Conservation (phyloP, 1,140 invertebrate species). For the Mercenaria mercenaria region DNA sequence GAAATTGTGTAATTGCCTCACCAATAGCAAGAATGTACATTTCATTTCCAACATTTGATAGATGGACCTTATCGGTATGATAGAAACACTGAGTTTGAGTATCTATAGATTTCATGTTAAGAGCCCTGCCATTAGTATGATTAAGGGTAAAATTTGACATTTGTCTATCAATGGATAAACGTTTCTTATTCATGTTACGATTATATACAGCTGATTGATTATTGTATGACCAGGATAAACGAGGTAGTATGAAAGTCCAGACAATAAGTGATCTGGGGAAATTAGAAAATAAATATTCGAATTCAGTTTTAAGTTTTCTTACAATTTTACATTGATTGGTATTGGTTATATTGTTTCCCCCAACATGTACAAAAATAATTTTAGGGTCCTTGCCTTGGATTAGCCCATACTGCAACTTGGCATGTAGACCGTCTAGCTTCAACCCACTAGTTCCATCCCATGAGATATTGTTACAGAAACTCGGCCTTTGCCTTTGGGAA, state of each 20-base stretch:
- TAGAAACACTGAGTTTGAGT: neutral
- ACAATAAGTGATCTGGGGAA: neutral
- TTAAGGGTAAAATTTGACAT: neutral
- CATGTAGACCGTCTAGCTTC: neutral
- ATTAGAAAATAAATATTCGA: neutral
- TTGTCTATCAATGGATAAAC: neutral
- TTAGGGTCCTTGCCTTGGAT: neutral
- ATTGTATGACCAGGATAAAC: neutral
- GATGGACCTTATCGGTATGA: neutral
- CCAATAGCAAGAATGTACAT: neutral
- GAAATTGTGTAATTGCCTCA: neutral
- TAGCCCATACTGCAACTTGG: neutral
- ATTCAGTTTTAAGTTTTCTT: neutral
- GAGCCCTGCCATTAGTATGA: neutral
- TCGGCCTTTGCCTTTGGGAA: neutral
- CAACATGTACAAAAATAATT: neutral
- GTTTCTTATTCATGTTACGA: neutral
- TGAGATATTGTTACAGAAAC: neutral
- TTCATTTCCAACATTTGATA: neutral
- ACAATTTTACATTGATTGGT: neutral
- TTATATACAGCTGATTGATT: neutral
- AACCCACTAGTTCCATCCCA: neutral
- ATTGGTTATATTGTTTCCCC: neutral
- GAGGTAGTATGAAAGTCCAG: neutral
- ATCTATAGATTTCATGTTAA: neutral